phyloP scores from a whole-genome alignment of 2,888 invertebrate species.

The Aethes cnicana region DNA sequence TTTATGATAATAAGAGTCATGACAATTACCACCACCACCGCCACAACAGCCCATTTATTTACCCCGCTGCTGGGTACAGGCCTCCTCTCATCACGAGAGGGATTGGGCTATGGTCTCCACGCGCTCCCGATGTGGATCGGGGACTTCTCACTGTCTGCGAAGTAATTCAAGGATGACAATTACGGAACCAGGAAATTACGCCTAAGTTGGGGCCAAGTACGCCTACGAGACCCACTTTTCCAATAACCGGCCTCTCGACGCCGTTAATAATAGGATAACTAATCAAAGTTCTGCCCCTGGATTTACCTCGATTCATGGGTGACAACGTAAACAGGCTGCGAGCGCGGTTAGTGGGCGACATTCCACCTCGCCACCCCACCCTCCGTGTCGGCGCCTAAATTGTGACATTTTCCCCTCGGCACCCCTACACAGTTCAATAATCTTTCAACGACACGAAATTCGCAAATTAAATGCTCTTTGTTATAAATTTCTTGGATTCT shows the following conservation, averaged over 20 bases:
- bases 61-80: too few species aligned
- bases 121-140: too few species aligned
- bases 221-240: conserved; percentile 30
- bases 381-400: conserved; percentile 52
- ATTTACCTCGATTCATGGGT: conserved; percentile 59
- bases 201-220: conserved; percentile 14
- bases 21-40: too few species aligned
- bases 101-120: too few species aligned
- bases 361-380: conserved; percentile 38
- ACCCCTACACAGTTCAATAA: conserved; percentile 64
- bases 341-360: conserved; percentile 44
- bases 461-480: conserved; percentile 52
- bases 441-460: conserved; percentile 57
- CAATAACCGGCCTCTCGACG: conserved; percentile 50
- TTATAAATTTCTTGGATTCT: conserved; percentile 39
- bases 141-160: too few species aligned
- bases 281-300: conserved; percentile 63
- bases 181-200: conserved; percentile 13
- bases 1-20: too few species aligned
- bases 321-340: conserved; percentile 63
- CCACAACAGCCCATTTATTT: too few species aligned
- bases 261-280: conserved; percentile 63
- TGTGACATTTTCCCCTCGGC: conserved; percentile 71
- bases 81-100: too few species aligned
- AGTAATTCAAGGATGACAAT: conserved; percentile 13